Base-by-base conservation (phyloP, 2,113 vertebrate genomes). In the Oncorhynchus keta region DNA sequence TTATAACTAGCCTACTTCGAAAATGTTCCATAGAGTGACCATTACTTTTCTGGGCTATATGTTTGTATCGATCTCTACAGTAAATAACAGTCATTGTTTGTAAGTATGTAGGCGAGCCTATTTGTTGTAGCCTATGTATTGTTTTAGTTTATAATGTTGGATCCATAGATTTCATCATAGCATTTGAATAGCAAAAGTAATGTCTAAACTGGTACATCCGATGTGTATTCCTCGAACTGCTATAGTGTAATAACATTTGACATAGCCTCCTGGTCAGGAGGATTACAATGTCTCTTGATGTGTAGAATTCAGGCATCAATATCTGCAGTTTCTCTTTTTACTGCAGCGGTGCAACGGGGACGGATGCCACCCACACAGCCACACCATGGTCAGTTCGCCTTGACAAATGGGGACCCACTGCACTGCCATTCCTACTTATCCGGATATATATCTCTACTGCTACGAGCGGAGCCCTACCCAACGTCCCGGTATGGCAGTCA, bases 391-490 rank as follows among this genome's bases (percentile, higher is more conserved):
- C 97, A 99, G 95, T 99, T 98, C 93, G 96, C 97, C 90, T 94
- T 99, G 95, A 98, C 97, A 94, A 99, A 99, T 92, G 97, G 97
- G 91, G 97, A 99, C 94, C 97, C 97, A 87, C 97, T 99, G 93
- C 98, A 98, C 95, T 98, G 97, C 95, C 97, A 99, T 95, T 99
- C 97, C 93, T 99, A 99, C 95, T 94, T 99, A 95, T 99, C 97
- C 92, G 97, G 97, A 97, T 99, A 99, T 97, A 99, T 99, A 93
- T 99, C 97, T 90, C 96, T 99, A 92, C 95, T 99, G 92, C 93
- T 99, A 94, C 94, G 97, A 90, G 97, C 97, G 84, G 97, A 99
- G 93, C 97, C 97, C 92, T 99, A 99, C 90, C 97, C 97, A 82
- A 99, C 97, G 93, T 99, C 97, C 90, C 97, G 97, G 87, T 99